A percentile compares a stretch with the other conserved stretches of the same genome.
Conservation (phyloP, 2,797 vertebrate species). For the Ctenopoma kingsleyae region DNA sequence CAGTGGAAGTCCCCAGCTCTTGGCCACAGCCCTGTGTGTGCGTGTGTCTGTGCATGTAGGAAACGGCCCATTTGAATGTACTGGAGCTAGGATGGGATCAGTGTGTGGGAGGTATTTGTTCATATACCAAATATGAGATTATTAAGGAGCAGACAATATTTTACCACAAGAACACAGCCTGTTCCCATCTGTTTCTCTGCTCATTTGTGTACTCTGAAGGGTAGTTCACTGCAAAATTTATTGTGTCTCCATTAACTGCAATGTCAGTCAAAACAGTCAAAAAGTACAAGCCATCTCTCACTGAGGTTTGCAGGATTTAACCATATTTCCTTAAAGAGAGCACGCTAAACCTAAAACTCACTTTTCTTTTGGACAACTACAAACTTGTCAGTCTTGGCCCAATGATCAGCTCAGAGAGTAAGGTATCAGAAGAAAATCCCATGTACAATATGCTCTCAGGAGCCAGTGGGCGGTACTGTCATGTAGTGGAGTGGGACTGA, state of each 20-base stretch:
- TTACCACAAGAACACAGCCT: slow-evolving; percentile 59
- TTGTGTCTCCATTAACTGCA: slow-evolving; percentile 29
- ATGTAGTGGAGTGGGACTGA: slow-evolving; percentile 57
- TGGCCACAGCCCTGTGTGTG: slow-evolving; percentile 66
- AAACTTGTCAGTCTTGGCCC: background rate
- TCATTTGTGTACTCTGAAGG: slow-evolving; percentile 56
- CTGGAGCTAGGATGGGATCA: slow-evolving; percentile 69
- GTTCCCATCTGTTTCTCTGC: slow-evolving; percentile 62
- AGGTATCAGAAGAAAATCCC: slow-evolving; percentile 13
- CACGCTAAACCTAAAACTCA: background rate
- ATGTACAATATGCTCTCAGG: slow-evolving; percentile 36
- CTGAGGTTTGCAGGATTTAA: background rate
- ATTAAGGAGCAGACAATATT: slow-evolving; percentile 69
- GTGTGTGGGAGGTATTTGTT: slow-evolving; percentile 80
- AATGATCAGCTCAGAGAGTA: background rate
- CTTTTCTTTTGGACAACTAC: slow-evolving; percentile 7
- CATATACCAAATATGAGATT: slow-evolving; percentile 71
- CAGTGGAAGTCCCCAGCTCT: slow-evolving; percentile 84
- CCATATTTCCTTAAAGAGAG: background rate
- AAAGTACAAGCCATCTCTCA: slow-evolving; percentile 8
- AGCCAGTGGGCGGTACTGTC: slow-evolving; percentile 53
- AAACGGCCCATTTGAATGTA: slow-evolving; percentile 76
- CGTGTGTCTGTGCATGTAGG: slow-evolving; percentile 48
- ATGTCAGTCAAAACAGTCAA: slow-evolving; percentile 27
- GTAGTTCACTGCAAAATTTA: slow-evolving; percentile 50